Conservation (phyloP, 2,888 invertebrate species). For the Eupeodes luniger region DNA sequence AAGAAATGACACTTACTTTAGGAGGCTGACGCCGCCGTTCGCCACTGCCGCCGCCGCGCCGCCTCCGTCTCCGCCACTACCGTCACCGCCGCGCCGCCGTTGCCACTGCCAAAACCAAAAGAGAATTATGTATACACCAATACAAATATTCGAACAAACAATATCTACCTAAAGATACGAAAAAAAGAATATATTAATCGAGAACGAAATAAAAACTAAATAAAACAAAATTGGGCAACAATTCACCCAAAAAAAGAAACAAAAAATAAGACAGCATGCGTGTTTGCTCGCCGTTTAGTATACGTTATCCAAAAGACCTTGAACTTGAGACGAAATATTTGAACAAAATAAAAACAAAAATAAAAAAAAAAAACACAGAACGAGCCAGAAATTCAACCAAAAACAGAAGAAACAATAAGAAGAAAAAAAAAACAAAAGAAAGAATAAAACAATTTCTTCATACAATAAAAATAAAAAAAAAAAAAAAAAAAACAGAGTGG, state of each 20-base stretch:
- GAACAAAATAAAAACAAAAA: conserved; percentile 82
- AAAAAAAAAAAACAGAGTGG: conserved; percentile 34
- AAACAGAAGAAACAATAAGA: conserved; percentile 24
- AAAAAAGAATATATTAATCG: conserved; percentile 42
- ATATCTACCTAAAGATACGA: conserved; percentile 23
- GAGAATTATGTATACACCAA: conserved; percentile 16
- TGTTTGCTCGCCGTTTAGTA: conserved; percentile 75
- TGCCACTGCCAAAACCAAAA: conserved; percentile 25
- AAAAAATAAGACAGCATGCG: conserved; percentile 69
- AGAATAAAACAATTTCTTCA: conserved; percentile 61
- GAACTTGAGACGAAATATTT: conserved; percentile 85
- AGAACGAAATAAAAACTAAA: conserved; percentile 43
- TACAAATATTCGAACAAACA: conserved; percentile 44
- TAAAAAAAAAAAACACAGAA: conserved; percentile 56
- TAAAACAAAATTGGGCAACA: conserved; percentile 56
- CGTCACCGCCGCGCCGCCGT: neutral
- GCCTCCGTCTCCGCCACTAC: too few species aligned
- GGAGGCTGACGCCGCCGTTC: neutral
- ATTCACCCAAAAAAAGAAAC: conserved; percentile 39
- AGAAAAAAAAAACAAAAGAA: conserved; percentile 33
- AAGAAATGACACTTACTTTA: conserved; percentile 66
- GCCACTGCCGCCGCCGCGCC: too few species aligned
- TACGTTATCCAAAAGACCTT: conserved; percentile 84
- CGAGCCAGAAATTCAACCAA: conserved; percentile 59
- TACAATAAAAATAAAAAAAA: conserved; percentile 8